These are phyloP conservation scores for Oryzias curvinotus DNA, from an alignment of 2,113 vertebrate species.

Conservation along the genomic window DNA sequence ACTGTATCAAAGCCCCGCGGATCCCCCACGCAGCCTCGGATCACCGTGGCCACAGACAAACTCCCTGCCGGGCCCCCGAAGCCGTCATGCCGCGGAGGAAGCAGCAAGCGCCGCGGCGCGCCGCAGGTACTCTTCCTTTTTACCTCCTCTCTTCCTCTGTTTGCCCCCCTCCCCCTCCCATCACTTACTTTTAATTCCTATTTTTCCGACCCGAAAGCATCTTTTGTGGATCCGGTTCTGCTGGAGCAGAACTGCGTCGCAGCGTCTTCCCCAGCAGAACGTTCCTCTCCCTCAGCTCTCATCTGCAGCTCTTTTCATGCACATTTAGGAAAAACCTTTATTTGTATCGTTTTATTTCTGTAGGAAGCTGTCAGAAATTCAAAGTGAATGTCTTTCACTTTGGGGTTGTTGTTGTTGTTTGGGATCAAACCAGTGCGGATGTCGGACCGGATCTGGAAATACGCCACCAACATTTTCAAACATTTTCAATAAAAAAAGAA, in stretches of 20 bases:
- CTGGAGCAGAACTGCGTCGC: neutral
- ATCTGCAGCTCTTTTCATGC: no score
- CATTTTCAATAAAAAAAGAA: no score
- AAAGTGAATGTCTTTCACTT: no score
- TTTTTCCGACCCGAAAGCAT: neutral
- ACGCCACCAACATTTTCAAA: no score
- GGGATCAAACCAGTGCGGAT: no score
- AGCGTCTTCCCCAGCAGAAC: neutral
- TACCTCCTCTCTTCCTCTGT: neutral
- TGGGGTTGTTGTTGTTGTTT: no score
- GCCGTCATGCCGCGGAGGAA: conserved; percentile 96
- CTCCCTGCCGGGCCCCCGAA: conserved; percentile 71
- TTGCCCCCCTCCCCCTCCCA: neutral
- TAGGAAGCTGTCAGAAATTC: no score
- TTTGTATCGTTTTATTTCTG: no score
- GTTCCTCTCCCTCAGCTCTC: no score
- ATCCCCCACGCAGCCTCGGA: conserved; percentile 78
- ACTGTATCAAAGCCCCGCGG: conserved; percentile 80
- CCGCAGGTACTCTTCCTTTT: conserved; percentile 85
- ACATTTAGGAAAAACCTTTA: no score
- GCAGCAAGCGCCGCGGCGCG: conserved; percentile 97
- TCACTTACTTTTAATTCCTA: conserved; percentile 39
- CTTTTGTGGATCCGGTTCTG: neutral
- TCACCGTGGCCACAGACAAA: conserved; percentile 80
- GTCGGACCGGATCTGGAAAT: no score